Percentiles rank a stretch among this genome's conserved stretches.
phyloP scores from a whole-genome alignment of 2,888 invertebrate species.

The Metellina segmentata region DNA sequence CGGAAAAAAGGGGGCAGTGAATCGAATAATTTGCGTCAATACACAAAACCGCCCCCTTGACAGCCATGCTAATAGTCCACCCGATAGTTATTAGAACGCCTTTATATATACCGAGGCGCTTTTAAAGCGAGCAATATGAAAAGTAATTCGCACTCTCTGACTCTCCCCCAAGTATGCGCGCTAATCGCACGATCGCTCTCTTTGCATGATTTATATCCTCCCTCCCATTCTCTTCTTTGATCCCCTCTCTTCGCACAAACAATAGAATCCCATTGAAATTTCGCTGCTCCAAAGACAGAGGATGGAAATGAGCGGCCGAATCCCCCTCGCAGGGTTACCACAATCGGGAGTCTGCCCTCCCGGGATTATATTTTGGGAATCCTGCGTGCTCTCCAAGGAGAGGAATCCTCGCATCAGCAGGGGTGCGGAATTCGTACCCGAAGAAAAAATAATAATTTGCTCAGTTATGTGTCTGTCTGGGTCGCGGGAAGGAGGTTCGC shows the following conservation, averaged over 20 bases:
- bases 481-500: neutral
- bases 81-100: constrained; percentile 75
- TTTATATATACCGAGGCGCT: constrained; percentile 61
- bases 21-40: constrained; percentile 69
- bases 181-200: constrained; percentile 61
- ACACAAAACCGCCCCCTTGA: constrained; percentile 64
- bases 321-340: constrained; percentile 67
- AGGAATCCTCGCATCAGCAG: constrained; percentile 1
- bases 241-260: constrained; percentile 56
- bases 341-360: constrained; percentile 11
- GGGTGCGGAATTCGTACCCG: constrained; percentile 1
- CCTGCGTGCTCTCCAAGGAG: no score
- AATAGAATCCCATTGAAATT: constrained; percentile 76
- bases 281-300: constrained; percentile 62
- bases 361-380: constrained; percentile 21
- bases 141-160: constrained; percentile 57
- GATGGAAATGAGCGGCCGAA: constrained; percentile 65
- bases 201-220: constrained; percentile 70
- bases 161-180: constrained; percentile 60
- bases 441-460: constrained; percentile 13
- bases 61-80: constrained; percentile 73
- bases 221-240: constrained; percentile 46
- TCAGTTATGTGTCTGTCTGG: constrained; percentile 2
- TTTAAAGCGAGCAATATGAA: constrained; percentile 71
- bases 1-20: constrained; percentile 4